Conservation (phyloP, 2,888 invertebrate genomes). For the Clepsis dumicolana region DNA sequence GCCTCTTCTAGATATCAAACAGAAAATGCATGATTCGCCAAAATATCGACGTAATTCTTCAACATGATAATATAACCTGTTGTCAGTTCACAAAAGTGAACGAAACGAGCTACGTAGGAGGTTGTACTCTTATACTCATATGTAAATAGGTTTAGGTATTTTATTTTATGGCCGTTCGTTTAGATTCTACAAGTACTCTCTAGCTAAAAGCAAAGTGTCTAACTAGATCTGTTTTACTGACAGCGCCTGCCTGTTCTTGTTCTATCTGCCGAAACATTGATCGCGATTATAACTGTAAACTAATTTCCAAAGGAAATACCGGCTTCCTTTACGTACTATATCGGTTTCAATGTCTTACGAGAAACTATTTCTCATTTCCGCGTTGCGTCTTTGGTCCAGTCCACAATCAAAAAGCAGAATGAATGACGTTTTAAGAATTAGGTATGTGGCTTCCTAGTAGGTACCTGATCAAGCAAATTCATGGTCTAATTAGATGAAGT, state of each 20-base stretch:
- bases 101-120: too few species aligned
- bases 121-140: too few species aligned
- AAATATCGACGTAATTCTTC: too few species aligned
- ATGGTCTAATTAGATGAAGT: neutral
- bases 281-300: neutral
- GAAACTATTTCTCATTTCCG: conserved; percentile 53
- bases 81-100: too few species aligned
- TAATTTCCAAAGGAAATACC: conserved; percentile 9
- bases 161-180: too few species aligned
- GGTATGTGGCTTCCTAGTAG: neutral
- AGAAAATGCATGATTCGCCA: too few species aligned
- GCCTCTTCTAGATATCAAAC: too few species aligned
- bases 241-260: neutral
- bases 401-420: conserved; percentile 1
- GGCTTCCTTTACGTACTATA: conserved; percentile 15
- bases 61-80: too few species aligned
- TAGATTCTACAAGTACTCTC: too few species aligned
- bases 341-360: conserved; percentile 50
- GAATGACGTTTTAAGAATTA: conserved; percentile 6
- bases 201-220: neutral
- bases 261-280: neutral
- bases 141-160: too few species aligned
- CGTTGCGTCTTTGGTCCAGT: conserved; percentile 17
- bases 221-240: neutral
- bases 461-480: neutral